These are phyloP conservation scores for Musca domestica DNA, from an alignment of 1,140 invertebrate genomes.

Conservation along the genomic window DNA sequence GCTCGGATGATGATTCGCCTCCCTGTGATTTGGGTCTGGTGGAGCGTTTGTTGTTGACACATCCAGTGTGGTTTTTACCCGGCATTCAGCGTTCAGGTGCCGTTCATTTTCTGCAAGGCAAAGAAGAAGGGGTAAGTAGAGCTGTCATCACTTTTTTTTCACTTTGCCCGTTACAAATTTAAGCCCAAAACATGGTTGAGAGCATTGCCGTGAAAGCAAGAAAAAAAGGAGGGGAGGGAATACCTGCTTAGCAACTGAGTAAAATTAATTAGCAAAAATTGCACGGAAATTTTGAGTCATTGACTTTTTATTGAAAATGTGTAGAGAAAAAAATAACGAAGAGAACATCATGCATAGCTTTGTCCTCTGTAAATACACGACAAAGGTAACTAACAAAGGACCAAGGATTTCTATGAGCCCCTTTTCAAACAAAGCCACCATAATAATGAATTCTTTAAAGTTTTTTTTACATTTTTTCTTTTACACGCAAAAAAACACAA, in stretches of 20 bases:
- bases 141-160: not conserved
- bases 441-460: no score
- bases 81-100: conserved; percentile 90
- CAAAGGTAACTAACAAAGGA: no score
- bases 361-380: no score
- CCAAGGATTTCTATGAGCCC: no score
- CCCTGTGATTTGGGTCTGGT: conserved; percentile 79
- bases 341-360: no score
- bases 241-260: conserved; percentile 32
- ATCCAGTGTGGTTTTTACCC: conserved; percentile 93
- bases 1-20: conserved; percentile 48
- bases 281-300: not conserved
- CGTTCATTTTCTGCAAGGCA: conserved; percentile 88
- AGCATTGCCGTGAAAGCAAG: conserved; percentile 17
- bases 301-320: not conserved
- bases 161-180: conserved; percentile 21
- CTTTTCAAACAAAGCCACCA: no score
- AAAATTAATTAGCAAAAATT: conserved; percentile 27
- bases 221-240: conserved; percentile 29
- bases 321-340: not conserved
- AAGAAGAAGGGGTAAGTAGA: conserved; percentile 81
- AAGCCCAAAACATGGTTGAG: conserved; percentile 15
- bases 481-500: no score
- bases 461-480: no score
- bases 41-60: conserved; percentile 84